Conservation (phyloP, 2,113 vertebrate genomes). For the Centropristis striata region DNA sequence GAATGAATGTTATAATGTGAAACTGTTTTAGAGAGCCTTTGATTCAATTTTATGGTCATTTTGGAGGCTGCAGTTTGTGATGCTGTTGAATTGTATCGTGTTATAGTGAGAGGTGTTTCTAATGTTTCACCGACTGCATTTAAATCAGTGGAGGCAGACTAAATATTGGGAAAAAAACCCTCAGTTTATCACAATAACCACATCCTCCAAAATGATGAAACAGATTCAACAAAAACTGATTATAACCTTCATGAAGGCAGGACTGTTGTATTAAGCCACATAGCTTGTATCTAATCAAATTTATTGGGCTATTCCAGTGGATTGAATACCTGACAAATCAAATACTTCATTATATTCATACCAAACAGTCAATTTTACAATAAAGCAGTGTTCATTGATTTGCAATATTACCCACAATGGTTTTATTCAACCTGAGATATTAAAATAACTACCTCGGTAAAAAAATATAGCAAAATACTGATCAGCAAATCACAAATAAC, state of each 20-base stretch:
- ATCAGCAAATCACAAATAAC: neutral
- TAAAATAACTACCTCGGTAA: neutral
- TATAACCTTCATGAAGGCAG: neutral
- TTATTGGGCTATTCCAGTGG: neutral
- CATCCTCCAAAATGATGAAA: neutral
- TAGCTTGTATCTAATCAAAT: neutral
- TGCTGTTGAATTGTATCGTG: neutral
- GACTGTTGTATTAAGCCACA: neutral
- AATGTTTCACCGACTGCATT: neutral
- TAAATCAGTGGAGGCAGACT: neutral
- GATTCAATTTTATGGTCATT: neutral
- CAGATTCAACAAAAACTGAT: neutral
- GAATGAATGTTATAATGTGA: neutral
- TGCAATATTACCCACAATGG: neutral
- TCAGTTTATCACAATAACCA: neutral
- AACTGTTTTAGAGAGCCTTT: neutral
- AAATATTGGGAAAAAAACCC: neutral
- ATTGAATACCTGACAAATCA: neutral
- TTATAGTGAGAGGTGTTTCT: neutral
- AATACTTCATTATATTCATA: constrained; percentile 13
- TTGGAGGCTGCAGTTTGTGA: neutral
- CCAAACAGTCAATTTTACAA: constrained; percentile 8
- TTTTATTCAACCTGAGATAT: constrained; percentile 3
- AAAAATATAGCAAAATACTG: neutral
- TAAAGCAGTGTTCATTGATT: neutral